A percentile compares a stretch with the other conserved stretches of the same genome.
Conservation (phyloP, 1,140 invertebrate genomes). For the Cheumatopsyche charites region DNA sequence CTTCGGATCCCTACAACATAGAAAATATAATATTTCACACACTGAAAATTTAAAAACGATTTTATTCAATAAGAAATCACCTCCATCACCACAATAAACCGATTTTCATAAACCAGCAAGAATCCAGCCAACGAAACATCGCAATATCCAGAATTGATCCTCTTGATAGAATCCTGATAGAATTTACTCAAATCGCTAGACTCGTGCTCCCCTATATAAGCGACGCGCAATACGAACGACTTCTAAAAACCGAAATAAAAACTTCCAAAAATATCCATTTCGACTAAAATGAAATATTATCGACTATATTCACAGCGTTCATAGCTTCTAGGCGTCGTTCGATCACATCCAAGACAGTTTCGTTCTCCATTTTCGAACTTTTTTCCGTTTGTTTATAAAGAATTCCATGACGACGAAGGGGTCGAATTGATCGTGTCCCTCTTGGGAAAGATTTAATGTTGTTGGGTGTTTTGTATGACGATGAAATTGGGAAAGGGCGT, state of each 20-base stretch:
- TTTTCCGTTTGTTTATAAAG: neutral
- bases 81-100: slow-evolving; percentile 58
- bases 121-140: slow-evolving; percentile 55
- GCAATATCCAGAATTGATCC: slow-evolving; percentile 55
- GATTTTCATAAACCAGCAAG: slow-evolving; percentile 56
- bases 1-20: slow-evolving; percentile 56
- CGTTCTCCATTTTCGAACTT: slow-evolving; percentile 34
- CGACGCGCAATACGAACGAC: slow-evolving; percentile 56
- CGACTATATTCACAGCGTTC: slow-evolving; percentile 51
- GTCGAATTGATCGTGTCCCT: too few species aligned
- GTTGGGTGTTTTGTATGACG: neutral
- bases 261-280: neutral
- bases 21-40: too few species aligned
- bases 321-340: slow-evolving; percentile 55
- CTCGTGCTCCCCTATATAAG: slow-evolving; percentile 56
- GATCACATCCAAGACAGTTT: slow-evolving; percentile 55
- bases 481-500: neutral
- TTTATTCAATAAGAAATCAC: slow-evolving; percentile 44
- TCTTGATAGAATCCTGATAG: slow-evolving; percentile 51
- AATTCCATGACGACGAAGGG: neutral
- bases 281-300: slow-evolving; percentile 6
- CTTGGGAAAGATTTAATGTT: too few species aligned
- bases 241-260: slow-evolving; percentile 50
- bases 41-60: neutral
- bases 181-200: slow-evolving; percentile 50